phyloP scores from a whole-genome alignment of 1,140 invertebrate species.

The Onthophagus taurus region DNA sequence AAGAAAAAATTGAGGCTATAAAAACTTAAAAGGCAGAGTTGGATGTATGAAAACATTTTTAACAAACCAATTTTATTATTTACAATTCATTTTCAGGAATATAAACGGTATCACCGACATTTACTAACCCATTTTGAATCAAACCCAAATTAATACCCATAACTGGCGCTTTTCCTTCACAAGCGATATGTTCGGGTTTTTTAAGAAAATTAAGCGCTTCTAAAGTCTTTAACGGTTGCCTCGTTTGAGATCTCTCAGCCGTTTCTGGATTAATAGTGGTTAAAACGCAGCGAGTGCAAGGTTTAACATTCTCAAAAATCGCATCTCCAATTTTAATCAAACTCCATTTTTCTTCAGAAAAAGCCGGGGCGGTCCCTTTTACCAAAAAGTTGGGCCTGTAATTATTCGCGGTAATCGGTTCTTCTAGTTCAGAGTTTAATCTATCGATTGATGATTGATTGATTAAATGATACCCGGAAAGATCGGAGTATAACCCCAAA shows the following conservation, averaged over 20 bases:
- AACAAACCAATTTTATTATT: background rate
- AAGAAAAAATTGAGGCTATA: too few relatives aligned
- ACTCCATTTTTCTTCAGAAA: conserved; percentile 59
- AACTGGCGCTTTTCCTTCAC: conserved; percentile 1
- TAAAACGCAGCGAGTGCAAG: conserved; percentile 51
- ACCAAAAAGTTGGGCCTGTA: conserved; percentile 63
- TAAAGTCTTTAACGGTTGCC: conserved; percentile 48
- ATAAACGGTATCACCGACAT: conserved; percentile 13
- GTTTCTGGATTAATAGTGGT: conserved; percentile 49
- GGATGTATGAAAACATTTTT: too few relatives aligned
- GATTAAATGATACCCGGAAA: conserved; percentile 36
- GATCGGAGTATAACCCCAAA: conserved; percentile 13
- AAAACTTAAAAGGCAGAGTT: too few relatives aligned
- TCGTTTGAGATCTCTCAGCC: conserved; percentile 40
- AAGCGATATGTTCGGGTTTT: background rate
- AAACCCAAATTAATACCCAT: conserved; percentile 15
- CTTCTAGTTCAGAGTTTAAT: conserved; percentile 37
- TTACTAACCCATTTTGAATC: conserved; percentile 6
- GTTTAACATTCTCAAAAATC: conserved; percentile 52
- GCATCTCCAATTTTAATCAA: conserved; percentile 56
- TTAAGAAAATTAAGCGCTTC: conserved; percentile 22
- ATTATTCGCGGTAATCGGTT: conserved; percentile 40
- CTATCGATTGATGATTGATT: conserved; percentile 51
- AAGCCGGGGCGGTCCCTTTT: conserved; percentile 43
- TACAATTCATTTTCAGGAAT: too few relatives aligned